Base-by-base conservation (phyloP, 1,140 invertebrate species). In the Drosophila kanapiae region DNA sequence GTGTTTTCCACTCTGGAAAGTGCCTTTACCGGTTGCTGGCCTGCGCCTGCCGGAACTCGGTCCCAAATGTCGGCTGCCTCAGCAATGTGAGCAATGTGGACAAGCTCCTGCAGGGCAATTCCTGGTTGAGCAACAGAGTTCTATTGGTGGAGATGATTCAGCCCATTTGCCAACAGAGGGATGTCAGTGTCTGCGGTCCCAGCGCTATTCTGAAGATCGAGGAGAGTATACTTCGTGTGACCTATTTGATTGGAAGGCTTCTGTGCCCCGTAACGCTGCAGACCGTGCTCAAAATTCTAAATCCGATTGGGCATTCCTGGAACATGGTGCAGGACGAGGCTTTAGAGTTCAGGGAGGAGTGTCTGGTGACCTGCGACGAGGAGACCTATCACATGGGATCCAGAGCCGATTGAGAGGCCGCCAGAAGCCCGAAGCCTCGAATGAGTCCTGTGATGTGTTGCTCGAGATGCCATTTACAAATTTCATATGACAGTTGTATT, bases 271-370 rank as follows among this genome's bases (percentile, higher is more conserved):
- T 69, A 0, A 14, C 35, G 9, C 47, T 35, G 0, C 7, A 51
- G 18, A 31, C 62, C 13, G 7, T 69, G 29, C 11, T 69, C 6
- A 64, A 29, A 27, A 29, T 69, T 38, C 60, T 69, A 11, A 69
- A 51, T 43, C 65, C 65, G 4, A 29, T 64, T 10, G 65, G 60
- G 5, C 65, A 69, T n/a, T 51, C 65, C 35, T 69, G 65, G 65
- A 69, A 69, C 37, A 64, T 38, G 59, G 6, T 31, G 27, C 43
- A 31, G 16, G 49, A 62, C 33, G n/a, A 35, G 2, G 58, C 49
- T 2, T 54, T 18, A 3, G 45, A 47, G 6, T 7, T 7, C 18
- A 45, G 51, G 2, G 29, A 42, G 7, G 62, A 65, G 11, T 6
- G 11, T 2, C 16, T 37, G 6, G 53, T 31, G 31, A 16, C 38